These are phyloP conservation scores for Mamestra brassicae DNA, from an alignment of 2,888 invertebrate species.

Conservation along the genomic window DNA sequence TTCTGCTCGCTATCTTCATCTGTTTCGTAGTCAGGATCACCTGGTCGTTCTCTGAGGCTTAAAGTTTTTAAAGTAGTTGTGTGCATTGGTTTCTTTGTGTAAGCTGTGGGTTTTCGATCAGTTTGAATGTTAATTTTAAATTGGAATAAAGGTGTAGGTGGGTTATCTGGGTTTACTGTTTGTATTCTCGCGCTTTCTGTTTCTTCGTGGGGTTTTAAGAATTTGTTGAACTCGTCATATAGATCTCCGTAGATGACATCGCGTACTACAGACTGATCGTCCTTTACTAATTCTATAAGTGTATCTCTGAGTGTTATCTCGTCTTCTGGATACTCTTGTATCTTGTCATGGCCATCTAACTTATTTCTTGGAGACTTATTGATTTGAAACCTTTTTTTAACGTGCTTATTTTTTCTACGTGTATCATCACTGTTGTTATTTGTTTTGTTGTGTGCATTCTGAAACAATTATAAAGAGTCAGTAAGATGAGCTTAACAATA, in stretches of 20 bases:
- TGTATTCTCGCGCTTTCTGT: not conserved
- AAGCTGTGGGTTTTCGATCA: not conserved
- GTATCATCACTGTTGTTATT: conserved; percentile 8
- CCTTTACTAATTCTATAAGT: conserved; percentile 16
- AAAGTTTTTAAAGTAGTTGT: not conserved
- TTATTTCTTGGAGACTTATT: not conserved
- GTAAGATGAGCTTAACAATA: not conserved
- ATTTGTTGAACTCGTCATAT: conserved; percentile 28
- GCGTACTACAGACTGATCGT: conserved; percentile 3
- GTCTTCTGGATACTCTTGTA: conserved; percentile 17
- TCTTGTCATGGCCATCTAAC: not conserved
- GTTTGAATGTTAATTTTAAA: not conserved
- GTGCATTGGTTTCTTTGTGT: not conserved
- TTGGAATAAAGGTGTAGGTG: not conserved
- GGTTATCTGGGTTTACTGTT: not conserved
- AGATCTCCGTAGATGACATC: conserved; percentile 45
- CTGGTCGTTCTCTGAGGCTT: not conserved
- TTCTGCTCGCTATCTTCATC: not conserved
- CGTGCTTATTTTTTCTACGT: conserved; percentile 20
- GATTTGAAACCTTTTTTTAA: not conserved
- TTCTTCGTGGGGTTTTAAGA: not conserved
- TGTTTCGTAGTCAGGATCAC: conserved; percentile 3
- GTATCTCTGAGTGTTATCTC: conserved; percentile 14
- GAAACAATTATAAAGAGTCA: conserved; percentile 4
- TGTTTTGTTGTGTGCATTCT: conserved; percentile 18